A percentile compares a stretch with the other conserved stretches of the same genome.
Conservation (phyloP, 1,140 invertebrate genomes). For the Eriocheir sinensis region DNA sequence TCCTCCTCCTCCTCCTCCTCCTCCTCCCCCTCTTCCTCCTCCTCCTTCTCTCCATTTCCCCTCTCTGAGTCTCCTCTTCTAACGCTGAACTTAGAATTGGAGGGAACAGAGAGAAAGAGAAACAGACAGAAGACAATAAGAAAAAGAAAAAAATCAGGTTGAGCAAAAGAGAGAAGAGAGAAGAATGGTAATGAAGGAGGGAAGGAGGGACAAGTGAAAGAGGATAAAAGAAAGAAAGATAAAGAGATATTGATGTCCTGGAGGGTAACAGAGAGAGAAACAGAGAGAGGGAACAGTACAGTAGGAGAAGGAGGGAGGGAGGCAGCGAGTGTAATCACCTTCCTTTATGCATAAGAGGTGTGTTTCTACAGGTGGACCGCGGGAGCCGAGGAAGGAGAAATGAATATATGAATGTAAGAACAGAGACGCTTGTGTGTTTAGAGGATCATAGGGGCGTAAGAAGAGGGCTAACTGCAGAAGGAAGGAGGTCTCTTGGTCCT, state of each 20-base stretch:
- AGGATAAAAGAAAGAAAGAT: not conserved
- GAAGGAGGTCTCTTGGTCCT: too few relatives aligned
- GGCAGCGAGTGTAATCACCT: not conserved
- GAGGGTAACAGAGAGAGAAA: not conserved
- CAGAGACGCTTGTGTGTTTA: not conserved
- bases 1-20: not conserved
- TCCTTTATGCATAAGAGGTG: not conserved
- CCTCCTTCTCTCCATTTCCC: not conserved
- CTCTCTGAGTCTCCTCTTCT: not conserved
- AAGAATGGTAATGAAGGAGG: not conserved
- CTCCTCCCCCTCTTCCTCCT: not conserved
- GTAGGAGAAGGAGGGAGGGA: not conserved
- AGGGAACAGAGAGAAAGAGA: not conserved
- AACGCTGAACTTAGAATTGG: not conserved
- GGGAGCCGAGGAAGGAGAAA: not conserved
- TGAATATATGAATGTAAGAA: constrained; percentile 1
- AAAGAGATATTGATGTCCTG: not conserved
- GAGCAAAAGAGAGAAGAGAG: not conserved
- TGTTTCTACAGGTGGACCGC: not conserved
- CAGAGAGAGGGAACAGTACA: not conserved
- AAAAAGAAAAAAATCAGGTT: not conserved
- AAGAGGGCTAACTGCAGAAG: too few relatives aligned
- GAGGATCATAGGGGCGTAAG: not conserved
- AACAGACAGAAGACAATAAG: not conserved
- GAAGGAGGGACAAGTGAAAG: constrained; percentile 17